Conservation (phyloP, 2,797 vertebrate species). For the Leucoraja ocellata region DNA sequence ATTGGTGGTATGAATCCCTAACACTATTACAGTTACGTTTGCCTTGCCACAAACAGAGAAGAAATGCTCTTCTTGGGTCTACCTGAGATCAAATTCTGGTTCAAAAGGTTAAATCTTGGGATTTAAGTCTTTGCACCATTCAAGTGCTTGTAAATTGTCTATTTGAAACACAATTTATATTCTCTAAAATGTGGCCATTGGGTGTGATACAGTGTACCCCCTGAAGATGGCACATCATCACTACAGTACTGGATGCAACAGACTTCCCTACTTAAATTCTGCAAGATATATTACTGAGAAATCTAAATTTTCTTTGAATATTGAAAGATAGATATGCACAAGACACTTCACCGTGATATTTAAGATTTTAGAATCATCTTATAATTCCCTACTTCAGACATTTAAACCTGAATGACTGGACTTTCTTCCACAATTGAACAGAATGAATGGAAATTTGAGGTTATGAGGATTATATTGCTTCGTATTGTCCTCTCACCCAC, state of each 20-base stretch:
- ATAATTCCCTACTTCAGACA: background rate
- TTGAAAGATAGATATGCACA: background rate
- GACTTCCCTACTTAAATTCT: background rate
- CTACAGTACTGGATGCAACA: background rate
- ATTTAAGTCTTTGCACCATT: background rate
- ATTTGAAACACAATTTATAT: background rate
- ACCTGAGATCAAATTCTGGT: background rate
- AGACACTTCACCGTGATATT: background rate
- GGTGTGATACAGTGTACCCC: background rate
- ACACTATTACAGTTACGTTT: background rate
- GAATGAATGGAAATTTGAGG: background rate
- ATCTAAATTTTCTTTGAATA: background rate
- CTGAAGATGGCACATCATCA: slow-evolving; percentile 24
- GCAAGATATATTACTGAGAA: background rate
- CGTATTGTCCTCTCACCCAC: background rate
- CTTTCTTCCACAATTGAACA: background rate
- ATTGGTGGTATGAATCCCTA: background rate
- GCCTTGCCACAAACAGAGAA: background rate
- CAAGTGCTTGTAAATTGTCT: background rate
- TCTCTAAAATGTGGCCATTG: too few relatives aligned
- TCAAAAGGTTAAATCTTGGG: background rate
- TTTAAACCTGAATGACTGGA: background rate
- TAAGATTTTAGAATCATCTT: background rate
- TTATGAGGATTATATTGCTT: background rate
- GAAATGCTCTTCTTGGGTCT: background rate